Conservation (phyloP, 2,888 invertebrate species). For the Volucella inanis region DNA sequence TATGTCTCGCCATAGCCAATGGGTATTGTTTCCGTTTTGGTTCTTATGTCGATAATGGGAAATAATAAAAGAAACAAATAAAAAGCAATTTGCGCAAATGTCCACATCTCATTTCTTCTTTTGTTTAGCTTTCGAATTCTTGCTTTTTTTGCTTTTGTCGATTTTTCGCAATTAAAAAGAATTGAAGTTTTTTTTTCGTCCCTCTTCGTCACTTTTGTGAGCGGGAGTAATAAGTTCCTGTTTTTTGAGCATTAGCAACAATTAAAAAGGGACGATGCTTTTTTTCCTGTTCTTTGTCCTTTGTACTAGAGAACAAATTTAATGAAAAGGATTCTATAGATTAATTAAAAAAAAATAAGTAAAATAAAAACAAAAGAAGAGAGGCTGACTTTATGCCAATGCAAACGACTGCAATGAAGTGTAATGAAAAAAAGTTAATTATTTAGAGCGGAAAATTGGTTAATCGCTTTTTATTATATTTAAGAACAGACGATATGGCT, state of each 20-base stretch:
- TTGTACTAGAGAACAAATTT: not conserved
- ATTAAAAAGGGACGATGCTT: constrained; percentile 47
- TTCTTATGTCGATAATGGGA: constrained; percentile 8
- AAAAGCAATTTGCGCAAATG: constrained; percentile 15
- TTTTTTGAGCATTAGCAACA: constrained; percentile 53
- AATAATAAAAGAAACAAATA: constrained; percentile 4
- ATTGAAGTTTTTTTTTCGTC: constrained; percentile 15
- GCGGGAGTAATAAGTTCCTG: constrained; percentile 60
- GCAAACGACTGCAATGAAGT: not conserved
- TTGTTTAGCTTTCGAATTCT: not conserved
- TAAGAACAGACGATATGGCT: not conserved
- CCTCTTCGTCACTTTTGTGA: constrained; percentile 17
- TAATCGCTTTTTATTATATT: constrained; percentile 17
- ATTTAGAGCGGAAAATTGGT: constrained; percentile 36
- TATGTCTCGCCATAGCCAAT: not conserved
- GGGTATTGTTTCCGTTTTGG: constrained; percentile 9
- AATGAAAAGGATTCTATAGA: constrained; percentile 27
- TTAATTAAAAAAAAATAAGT: not conserved
- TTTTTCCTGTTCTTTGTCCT: not conserved
- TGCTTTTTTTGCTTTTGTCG: not conserved
- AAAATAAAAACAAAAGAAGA: not conserved
- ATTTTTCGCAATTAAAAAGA: constrained; percentile 33
- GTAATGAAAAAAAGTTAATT: constrained; percentile 30
- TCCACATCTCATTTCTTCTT: constrained; percentile 6
- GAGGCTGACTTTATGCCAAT: no score